Evolutionary conservation across 1,140 invertebrate genomes (phyloP).

Genomic region (Euwallacea similis): DNA sequence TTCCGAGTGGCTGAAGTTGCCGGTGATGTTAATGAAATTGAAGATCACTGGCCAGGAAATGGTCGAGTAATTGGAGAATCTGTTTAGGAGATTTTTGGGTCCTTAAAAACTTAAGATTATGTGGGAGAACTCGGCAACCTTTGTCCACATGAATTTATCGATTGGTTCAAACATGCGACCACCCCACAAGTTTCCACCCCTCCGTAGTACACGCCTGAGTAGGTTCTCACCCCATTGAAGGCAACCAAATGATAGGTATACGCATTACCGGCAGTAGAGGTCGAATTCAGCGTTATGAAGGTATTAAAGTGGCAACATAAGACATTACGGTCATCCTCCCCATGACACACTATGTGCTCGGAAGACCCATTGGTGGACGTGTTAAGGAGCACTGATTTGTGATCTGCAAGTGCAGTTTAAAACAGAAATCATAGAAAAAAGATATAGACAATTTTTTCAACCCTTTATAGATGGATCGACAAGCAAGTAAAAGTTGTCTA

Average conservation of each 20-base stretch:
- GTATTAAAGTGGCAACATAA: conserved; percentile 39
- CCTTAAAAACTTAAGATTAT: no score
- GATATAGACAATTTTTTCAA: not conserved
- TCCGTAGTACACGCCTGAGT: conserved; percentile 49
- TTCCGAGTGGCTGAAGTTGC: conserved; percentile 28
- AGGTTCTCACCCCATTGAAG: conserved; percentile 56
- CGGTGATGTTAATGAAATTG: conserved; percentile 33
- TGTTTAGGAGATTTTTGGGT: not conserved
- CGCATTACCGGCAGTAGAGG: conserved; percentile 4
- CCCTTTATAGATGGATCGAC: conserved; percentile 35
- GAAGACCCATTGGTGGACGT: not conserved
- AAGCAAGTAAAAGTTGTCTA: conserved; percentile 35
- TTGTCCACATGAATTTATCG: conserved; percentile 52
- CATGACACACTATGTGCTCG: conserved; percentile 30
- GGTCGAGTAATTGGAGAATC: conserved; percentile 40
- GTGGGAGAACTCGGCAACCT: conserved; percentile 45
- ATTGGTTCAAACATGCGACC: conserved; percentile 55
- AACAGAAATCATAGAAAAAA: not conserved
- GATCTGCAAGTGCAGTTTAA: conserved; percentile 29
- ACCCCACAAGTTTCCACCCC: conserved; percentile 58
- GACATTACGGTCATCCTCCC: conserved; percentile 7
- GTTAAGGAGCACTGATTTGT: conserved; percentile 31
- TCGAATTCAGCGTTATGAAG: conserved; percentile 7
- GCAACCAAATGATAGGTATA: conserved; percentile 54
- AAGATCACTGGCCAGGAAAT: conserved; percentile 43